Conservation (phyloP, 30 jellyfish, hydroid and myxozoan species). For the Hydractinia symbiolongicarpus region DNA sequence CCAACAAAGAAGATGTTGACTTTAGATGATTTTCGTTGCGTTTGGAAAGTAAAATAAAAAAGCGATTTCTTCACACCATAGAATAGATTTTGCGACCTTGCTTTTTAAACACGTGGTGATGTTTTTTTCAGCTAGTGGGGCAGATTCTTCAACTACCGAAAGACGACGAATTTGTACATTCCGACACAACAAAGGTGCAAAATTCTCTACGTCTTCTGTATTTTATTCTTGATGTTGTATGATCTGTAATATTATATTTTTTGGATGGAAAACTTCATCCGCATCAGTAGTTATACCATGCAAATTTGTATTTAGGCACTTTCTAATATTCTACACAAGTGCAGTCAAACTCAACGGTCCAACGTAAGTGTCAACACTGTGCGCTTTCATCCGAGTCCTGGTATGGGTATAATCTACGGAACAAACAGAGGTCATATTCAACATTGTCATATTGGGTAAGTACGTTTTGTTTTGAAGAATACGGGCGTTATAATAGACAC, state of each 20-base stretch:
- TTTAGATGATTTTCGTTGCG: neutral
- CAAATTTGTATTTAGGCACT: constrained; percentile 25
- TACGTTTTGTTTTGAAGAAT: neutral
- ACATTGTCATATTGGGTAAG: constrained; percentile 77
- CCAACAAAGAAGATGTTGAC: no score
- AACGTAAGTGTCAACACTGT: constrained; percentile 73
- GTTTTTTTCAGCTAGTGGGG: constrained; percentile 42
- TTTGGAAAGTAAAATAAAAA: neutral
- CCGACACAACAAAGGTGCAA: constrained; percentile 32
- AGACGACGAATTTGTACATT: constrained; percentile 7
- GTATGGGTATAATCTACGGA: constrained; percentile 81
- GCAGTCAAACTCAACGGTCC: constrained; percentile 22
- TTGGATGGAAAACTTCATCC: neutral
- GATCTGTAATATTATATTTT: neutral
- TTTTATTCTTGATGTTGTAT: neutral
- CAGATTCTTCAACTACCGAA: constrained; percentile 51
- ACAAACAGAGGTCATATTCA: constrained; percentile 77
- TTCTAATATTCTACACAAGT: constrained; percentile 44
- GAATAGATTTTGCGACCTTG: neutral
- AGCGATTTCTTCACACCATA: neutral
- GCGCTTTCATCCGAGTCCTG: constrained; percentile 87
- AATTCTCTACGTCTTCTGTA: neutral
- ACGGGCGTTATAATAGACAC: no score
- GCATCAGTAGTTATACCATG: neutral
- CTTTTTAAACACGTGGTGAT: neutral